A percentile compares a stretch with the other conserved stretches of the same genome.
Conservation (phyloP, 1,140 invertebrate species). For the Macrobrachium rosenbergii region DNA sequence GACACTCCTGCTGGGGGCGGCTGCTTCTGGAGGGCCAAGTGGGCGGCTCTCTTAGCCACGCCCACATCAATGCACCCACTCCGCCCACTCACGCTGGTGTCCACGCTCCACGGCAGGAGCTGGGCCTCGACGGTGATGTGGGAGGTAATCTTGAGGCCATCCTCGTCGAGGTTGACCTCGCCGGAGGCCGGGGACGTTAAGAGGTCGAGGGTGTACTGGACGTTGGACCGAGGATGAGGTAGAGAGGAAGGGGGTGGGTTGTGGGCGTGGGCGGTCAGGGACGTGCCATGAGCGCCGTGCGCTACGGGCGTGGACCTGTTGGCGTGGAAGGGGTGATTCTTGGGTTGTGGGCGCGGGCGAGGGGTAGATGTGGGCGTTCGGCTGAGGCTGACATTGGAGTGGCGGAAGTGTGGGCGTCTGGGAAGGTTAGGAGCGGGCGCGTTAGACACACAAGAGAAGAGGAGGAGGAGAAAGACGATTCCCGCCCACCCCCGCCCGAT, state of each 20-base stretch:
- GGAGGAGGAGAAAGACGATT: constrained; percentile 17
- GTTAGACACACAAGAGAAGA: not conserved
- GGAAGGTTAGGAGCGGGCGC: constrained; percentile 1
- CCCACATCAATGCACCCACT: constrained; percentile 16
- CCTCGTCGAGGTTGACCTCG: constrained; percentile 19
- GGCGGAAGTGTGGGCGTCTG: constrained; percentile 5
- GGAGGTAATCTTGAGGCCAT: constrained; percentile 17
- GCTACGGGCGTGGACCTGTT: constrained; percentile 4
- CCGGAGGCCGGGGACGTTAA: constrained; percentile 41
- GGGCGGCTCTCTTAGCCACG: constrained; percentile 29
- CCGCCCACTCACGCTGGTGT: not conserved
- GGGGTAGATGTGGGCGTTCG: not conserved
- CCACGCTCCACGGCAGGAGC: constrained; percentile 50
- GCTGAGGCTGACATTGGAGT: no score
- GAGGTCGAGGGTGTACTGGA: constrained; percentile 50
- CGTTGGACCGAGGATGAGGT: not conserved
- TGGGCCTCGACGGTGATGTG: constrained; percentile 48
- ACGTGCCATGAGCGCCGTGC: not conserved
- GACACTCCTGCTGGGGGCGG: constrained; percentile 49
- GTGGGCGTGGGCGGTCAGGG: not conserved
- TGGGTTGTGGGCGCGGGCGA: not conserved
- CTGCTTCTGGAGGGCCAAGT: constrained; percentile 47
- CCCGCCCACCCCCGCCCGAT: constrained; percentile 45
- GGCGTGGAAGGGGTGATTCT: not conserved
- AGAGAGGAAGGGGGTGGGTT: not conserved